Evolutionary conservation across 2,888 invertebrate genomes (phyloP), one percentile per base, ranked within the genome.

Genomic region (Patella depressa): DNA sequence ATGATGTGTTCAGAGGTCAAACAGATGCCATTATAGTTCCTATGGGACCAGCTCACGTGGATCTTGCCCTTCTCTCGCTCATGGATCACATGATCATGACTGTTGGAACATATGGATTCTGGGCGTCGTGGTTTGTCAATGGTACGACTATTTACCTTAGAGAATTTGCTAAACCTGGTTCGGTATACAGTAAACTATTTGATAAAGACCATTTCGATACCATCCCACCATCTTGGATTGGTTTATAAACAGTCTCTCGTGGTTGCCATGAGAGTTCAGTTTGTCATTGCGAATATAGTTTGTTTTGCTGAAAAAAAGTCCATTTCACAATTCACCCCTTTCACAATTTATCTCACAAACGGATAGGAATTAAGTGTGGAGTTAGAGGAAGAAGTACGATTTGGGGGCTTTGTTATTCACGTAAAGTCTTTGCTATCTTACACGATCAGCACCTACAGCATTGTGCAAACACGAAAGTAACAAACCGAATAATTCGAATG

Each of bases 21-120:
- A 80, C 73, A 53, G 54, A 82, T 9, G 80, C 80, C 11, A 83
- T 81, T 71, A 74, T 83, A 45, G 74, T 77, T 15, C 75, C 75
- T 59, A 75, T 78, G 24, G n/a, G 69, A 14, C 76, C 83, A 9
- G 83, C 73, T 45, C 19, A 69, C n/a, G 75, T 84, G 11, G 85
- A 85, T 71, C 53, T 87, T 45, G 84, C 86, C 0, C 29, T 85
- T n/a, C 76, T 87, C 11, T 72, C 84, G 15, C 74, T 80, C 65
- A 85, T 85, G 78, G 81, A 85, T 72, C 86, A 87, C 76, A 81
- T 81, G 12, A 85, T 87, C 11, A 85, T 81, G 65, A 83, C 85
- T 2, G 84, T 85, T 3, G 87, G 87, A 0, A 83, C 85, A 2
- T 86, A 83, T 74, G 79, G 85, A 57, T 87, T 86, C 85, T 85